Evolutionary conservation across 2,797 vertebrate genomes (phyloP), one percentile per base, ranked within the genome.

Genomic region (Triplophysa yarkandensis): DNA sequence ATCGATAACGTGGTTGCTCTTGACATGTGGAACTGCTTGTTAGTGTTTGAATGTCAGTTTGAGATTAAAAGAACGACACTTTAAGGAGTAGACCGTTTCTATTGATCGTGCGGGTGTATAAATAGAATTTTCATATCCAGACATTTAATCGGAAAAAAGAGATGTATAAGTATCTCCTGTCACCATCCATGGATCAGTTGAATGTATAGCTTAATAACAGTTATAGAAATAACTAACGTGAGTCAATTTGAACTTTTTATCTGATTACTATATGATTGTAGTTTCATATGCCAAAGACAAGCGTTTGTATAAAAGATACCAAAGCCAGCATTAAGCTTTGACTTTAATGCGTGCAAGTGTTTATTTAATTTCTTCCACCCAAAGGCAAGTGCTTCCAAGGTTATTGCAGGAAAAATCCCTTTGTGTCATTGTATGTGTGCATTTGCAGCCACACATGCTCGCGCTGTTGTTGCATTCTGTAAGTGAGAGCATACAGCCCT

Each of bases 51-150:
- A 44, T 71, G 61, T 50, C 50, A 44, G 63, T 57, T 16, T 75
- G 21, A 23, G 57, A 2, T 27, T 16, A 32, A 43, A 30, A 21
- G 77, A 10, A 65, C 58, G 32, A 64, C n/a, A 36, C 30, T 25
- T 55, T 19, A 25, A 63, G 54, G 25, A 71, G 55, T 52, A 36
- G 54, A 36, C 46, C 21, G 63, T 74, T 83, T 76, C 78, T 68
- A 67, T 64, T 67, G 66, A 79, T 83, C 71, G 80, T 71, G 80
- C 76, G 60, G 70, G 58, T 62, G 76, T 65, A 41, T 77, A 60
- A 83, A 77, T 65, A 39, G 67, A 30, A 30, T 30, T 30, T 3
- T 3, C 30, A 30, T 30, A n/a, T n/a, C n/a, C n/a, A n/a, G n/a
- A n/a, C n/a, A n/a, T n/a, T n/a, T n/a, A n/a, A n/a, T n/a, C n/a